Base-by-base conservation (phyloP, 1,140 invertebrate species). In the Apis laboriosa region DNA sequence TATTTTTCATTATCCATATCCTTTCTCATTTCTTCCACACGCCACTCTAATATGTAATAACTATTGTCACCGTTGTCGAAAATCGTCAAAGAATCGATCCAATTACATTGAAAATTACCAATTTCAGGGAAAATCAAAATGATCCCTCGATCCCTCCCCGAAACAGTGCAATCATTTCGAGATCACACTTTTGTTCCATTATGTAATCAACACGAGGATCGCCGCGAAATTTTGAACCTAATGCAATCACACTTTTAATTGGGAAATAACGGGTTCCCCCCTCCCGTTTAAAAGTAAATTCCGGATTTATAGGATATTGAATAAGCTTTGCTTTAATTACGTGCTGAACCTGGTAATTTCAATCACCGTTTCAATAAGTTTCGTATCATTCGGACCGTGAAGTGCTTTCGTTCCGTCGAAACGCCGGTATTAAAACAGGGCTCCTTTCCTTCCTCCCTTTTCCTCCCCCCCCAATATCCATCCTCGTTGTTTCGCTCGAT, bases 301-400 rank as follows among this genome's bases (percentile, higher is more conserved):
- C 28, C 58, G 53, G 34, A 80, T 80, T 74, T 80, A 80, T 80
- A 56, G 51, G 70, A 74, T 72, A 80, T 74, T 21, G 70, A 64
- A 80, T 64, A 61, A 49, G 78, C 70, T 56, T 74, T 56, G 70
- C 28, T 74, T 74, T 74, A 80, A 80, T 74, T 80, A 74, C 78
- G 68, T 34, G 58, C 24, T 43, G 78, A 43, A 64, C 68, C 55
- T n/a, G 64, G 70, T 74, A 74, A 80, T 80, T 74, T 80, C 70
- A 64, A 80, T 73, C 70, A 64, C 11, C 70, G 58, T 80, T 80
- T 73, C 77, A 66, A 71, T 79, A 80, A 72, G 55, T 80, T 80
- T 63, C 77, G 49, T n/a, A 70, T 61, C 60, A 72, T 72, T 79
- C 60, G 78, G 24, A 63, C 78, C 28, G 58, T 56, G 19, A 80